A percentile compares a stretch with the other conserved stretches of the same genome.
Evolutionary conservation across 2,888 invertebrate genomes (phyloP).

Genomic region (Troides helena): DNA sequence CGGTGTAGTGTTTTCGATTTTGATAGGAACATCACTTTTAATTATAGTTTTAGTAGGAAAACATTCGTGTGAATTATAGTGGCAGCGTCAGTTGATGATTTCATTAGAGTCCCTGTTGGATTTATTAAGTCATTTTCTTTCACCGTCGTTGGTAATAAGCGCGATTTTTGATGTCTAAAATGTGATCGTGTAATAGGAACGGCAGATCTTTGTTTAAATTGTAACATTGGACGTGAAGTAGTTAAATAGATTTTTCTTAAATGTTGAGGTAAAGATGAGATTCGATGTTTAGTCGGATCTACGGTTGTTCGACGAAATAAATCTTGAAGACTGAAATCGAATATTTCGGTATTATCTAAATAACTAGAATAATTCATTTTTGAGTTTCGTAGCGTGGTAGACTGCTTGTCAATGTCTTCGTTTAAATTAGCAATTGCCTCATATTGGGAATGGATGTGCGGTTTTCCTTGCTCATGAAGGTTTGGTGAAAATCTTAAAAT

Average conservation of each 20-base stretch:
- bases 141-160: slow-evolving; percentile 34
- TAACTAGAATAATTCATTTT: background rate
- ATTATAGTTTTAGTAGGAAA: slow-evolving; percentile 68
- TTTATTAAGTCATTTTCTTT: slow-evolving; percentile 31
- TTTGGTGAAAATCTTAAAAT: slow-evolving; percentile 59
- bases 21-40: slow-evolving; percentile 37
- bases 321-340: slow-evolving; percentile 53
- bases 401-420: background rate
- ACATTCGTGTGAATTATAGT: slow-evolving; percentile 84
- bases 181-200: slow-evolving; percentile 45
- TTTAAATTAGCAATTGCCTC: slow-evolving; percentile 11
- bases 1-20: slow-evolving; percentile 36
- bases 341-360: slow-evolving; percentile 35
- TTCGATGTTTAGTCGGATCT: slow-evolving; percentile 51
- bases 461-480: slow-evolving; percentile 38
- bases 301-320: slow-evolving; percentile 83
- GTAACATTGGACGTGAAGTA: slow-evolving; percentile 56
- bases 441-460: background rate
- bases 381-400: background rate
- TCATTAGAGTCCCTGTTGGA: slow-evolving; percentile 31
- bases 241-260: slow-evolving; percentile 62
- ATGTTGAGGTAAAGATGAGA: slow-evolving; percentile 33
- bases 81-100: slow-evolving; percentile 60
- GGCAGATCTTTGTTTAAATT: slow-evolving; percentile 61
- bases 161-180: slow-evolving; percentile 47